Evolutionary conservation across 2,888 invertebrate species (phyloP), one percentile per base, ranked within the genome.

Genomic region (Aromia moschata): DNA sequence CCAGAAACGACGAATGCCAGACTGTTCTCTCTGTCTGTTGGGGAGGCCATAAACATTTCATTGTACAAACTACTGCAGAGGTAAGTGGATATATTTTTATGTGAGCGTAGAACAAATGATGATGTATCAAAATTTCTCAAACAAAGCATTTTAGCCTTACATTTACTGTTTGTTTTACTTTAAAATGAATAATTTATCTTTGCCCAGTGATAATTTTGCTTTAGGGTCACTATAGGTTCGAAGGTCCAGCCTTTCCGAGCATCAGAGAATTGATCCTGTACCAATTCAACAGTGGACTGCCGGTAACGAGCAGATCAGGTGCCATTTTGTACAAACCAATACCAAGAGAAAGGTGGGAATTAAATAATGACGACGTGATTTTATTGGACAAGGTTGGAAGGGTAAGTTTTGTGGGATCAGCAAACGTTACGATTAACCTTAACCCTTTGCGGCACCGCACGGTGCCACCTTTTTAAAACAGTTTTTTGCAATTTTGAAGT

Each of bases 11-110:
- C 74, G 94, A 94, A 76, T 87, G 93, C 68, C 96, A 96, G 82
- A 91, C 94, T 43, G 97, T 98, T 58, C 83, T 98, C 40, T 96
- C 96, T 10, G 96, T 96, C 1, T 94, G 93, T 79, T 97, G 97
- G 96, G 92, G 94, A 59, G 94, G 95, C 14, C 95, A 96, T 75
- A 96, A 96, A 78, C 97, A 98, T 83, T 98, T 98, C 79, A 97
- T 98, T 70, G 96, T 98, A 59, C 97, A 97, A 84, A 95, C 93
- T 11, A 93, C 94, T 1, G 87, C 89, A 3, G 96, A 96, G 85
- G 94, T 94, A 79, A 80, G 80, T 73, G 30, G 2, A n/a, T n/a
- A n/a, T n/a, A n/a, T n/a, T n/a, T n/a, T n/a, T n/a, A n/a, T n/a
- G n/a, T n/a, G n/a, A n/a, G n/a, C n/a, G 11, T 33, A 33, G 33